Conservation (phyloP, 2,888 invertebrate species). For the Meteorus cinctellus region DNA sequence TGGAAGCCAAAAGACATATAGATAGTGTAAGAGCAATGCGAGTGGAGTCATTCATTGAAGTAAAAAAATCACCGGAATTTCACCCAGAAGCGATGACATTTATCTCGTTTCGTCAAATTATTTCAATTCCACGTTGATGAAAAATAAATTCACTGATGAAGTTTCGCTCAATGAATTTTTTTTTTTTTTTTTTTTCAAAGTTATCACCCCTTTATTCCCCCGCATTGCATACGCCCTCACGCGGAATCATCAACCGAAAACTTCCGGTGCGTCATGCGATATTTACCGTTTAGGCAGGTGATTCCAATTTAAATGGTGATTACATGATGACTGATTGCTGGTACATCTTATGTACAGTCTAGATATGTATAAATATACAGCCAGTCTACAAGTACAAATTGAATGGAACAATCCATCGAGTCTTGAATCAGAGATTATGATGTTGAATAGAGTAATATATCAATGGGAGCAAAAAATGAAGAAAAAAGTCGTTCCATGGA, state of each 20-base stretch:
- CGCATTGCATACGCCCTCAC: constrained; percentile 19
- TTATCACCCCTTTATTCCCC: not conserved
- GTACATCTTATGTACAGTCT: not conserved
- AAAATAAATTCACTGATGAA: constrained; percentile 21
- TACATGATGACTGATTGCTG: constrained; percentile 42
- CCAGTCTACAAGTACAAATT: no score
- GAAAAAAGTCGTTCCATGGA: not conserved
- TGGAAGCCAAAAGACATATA: not conserved
- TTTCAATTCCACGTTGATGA: not conserved
- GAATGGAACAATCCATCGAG: no score
- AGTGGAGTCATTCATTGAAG: constrained; percentile 32
- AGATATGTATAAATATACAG: not conserved
- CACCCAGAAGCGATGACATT: constrained; percentile 13
- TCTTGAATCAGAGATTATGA: not conserved
- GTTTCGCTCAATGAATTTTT: constrained; percentile 9
- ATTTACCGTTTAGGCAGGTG: constrained; percentile 64
- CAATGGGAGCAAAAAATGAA: not conserved
- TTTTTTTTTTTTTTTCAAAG: not conserved
- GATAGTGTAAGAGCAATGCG: not conserved
- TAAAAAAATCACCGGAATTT: constrained; percentile 26
- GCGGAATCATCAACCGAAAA: constrained; percentile 50
- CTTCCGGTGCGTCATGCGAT: constrained; percentile 63
- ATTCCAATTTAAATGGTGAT: constrained; percentile 58
- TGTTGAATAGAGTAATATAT: not conserved
- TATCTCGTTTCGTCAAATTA: not conserved